A percentile compares a stretch with the other conserved stretches of the same genome.
Conservation (phyloP, 2,797 vertebrate species). For the Tenualosa thibaudeaui region DNA sequence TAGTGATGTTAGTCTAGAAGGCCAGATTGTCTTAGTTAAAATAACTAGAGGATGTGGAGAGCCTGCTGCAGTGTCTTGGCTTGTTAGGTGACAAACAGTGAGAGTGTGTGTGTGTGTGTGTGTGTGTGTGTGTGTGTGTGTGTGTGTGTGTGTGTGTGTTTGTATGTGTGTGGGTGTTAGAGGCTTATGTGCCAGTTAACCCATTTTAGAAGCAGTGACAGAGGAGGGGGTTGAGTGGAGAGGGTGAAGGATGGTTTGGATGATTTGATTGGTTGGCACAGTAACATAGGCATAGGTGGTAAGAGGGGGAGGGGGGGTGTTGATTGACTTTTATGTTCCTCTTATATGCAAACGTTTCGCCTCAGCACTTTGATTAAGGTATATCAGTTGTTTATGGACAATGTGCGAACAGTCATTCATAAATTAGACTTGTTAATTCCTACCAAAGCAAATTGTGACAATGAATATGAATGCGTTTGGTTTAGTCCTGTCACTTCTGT, state of each 20-base stretch:
- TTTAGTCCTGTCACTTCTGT: background rate
- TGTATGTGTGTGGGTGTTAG: background rate
- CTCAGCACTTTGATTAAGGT: background rate
- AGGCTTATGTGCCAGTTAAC: background rate
- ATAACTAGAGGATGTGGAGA: background rate
- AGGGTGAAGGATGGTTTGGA: background rate
- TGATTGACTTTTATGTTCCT: too few species aligned
- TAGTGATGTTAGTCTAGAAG: background rate
- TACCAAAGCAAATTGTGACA: background rate
- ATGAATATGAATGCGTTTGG: background rate
- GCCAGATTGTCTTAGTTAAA: background rate
- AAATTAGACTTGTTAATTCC: background rate
- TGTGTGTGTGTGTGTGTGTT: too few species aligned
- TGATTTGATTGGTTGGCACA: background rate
- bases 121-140: constrained; percentile 8
- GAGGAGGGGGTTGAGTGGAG: background rate
- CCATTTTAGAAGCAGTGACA: background rate
- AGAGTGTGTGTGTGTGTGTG: background rate
- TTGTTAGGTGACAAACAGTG: constrained; percentile 18
- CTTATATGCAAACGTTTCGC: too few species aligned
- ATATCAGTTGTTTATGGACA: background rate
- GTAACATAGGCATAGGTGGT: too few species aligned
- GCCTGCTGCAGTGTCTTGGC: background rate
- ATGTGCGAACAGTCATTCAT: background rate
- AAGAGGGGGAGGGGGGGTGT: too few species aligned